These are phyloP conservation scores for Balaenoptera acutorostrata DNA, from an alignment of 2,113 vertebrate genomes.

Conservation along the genomic window DNA sequence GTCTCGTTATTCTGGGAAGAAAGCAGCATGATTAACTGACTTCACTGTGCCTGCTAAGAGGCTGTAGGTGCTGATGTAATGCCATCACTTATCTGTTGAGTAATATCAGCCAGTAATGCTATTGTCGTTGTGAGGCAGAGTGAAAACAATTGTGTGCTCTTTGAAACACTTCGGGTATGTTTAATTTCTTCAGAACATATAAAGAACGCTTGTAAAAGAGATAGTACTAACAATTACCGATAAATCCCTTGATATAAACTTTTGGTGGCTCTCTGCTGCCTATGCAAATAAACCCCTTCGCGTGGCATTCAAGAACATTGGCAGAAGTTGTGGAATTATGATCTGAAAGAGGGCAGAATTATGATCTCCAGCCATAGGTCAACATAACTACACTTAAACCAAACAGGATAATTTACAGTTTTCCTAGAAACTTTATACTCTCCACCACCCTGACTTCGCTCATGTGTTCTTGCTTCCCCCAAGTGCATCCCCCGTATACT, in stretches of 20 bases:
- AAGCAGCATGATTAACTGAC: neutral
- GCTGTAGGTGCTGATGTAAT: accelerated
- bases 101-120: no score
- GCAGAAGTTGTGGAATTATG: no score
- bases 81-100: no score
- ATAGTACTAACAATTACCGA: neutral
- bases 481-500: neutral
- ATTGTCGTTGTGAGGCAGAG: neutral
- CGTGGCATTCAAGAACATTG: neutral
- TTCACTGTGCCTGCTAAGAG: neutral
- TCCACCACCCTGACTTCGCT: neutral
- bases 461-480: neutral
- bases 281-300: neutral
- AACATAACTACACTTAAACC: neutral
- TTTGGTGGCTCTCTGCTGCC: neutral
- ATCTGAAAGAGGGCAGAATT: neutral
- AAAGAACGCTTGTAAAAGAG: neutral
- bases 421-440: neutral
- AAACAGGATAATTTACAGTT: neutral
- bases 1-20: neutral
- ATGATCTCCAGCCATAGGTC: neutral
- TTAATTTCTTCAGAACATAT: neutral
- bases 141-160: neutral
- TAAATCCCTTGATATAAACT: neutral
- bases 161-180: neutral